Base-by-base conservation (phyloP, 2,888 invertebrate species). In the Brenthis ino region DNA sequence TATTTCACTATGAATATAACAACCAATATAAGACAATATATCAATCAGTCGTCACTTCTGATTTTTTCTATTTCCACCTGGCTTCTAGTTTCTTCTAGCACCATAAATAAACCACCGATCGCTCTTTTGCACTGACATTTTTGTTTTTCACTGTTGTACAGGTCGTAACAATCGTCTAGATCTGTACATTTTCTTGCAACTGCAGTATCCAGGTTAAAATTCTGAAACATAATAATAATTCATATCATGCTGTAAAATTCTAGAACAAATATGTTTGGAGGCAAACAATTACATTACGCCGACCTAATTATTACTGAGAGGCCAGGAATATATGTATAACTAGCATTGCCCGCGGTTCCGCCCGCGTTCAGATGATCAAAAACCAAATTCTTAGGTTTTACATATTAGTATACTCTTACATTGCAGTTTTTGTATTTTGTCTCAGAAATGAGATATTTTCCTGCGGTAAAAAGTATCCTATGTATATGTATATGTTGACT, bases 61-160 rank as follows among this genome's bases (percentile, higher is more conserved):
- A 81, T 70, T 58, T 88, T 88, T 55, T 87, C 88, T 28, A 87
- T 82, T 48, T 84, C 86, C 56, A 90, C 71, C 74, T 91, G 86
- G 74, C 90, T 90, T 72, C 75, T 83, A 50, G 89, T 89, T 76
- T 91, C 91, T 71, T 92, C 91, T 2, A 82, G 76, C 24, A 92
- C 82, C 1, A 82, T 76, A 57, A 80, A 76, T 73, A 90, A 81
- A 14, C 65, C 53, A 12, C 70, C 64, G 77, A 64, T 20, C 24
- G 66, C 77, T 43, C 74, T 65, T 56, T 28, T 64, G 57, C 65
- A 65, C 3, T 67, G 58, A 73, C 68, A 57, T 74, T 68, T 70
- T 65, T 70, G 74, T 75, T 54, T 80, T 77, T 72, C 77, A 72
- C 14, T 71, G 67, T 12, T 65, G 68, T 53, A 53, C 20, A 55